Evolutionary conservation across 2,113 vertebrate genomes (phyloP).

Genomic region (Passer domesticus): DNA sequence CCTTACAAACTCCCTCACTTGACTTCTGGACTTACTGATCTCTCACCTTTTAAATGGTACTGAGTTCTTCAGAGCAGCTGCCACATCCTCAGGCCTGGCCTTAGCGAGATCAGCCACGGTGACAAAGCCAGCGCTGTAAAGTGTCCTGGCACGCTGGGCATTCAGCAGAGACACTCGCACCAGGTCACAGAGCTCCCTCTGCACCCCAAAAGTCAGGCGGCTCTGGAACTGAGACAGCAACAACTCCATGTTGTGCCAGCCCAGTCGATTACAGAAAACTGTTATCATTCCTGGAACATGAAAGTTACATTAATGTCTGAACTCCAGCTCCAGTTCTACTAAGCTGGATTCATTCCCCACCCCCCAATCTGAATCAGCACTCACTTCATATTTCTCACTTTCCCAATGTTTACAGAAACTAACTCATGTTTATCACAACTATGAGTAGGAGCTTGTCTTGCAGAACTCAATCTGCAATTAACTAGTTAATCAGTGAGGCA

Average conservation of each 20-base stretch:
- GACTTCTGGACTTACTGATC: background rate
- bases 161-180: slow-evolving; percentile 91
- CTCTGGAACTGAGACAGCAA: slow-evolving; percentile 96
- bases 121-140: slow-evolving; percentile 84
- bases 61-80: slow-evolving; percentile 85
- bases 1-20: background rate
- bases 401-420: background rate
- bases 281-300: slow-evolving; percentile 90
- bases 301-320: background rate
- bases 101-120: slow-evolving; percentile 91
- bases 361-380: background rate
- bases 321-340: background rate
- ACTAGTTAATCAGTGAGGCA: background rate
- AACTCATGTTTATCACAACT: background rate
- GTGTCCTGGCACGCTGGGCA: slow-evolving; percentile 84
- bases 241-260: slow-evolving; percentile 97
- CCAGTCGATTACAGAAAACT: slow-evolving; percentile 91
- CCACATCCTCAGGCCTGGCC: slow-evolving; percentile 79
- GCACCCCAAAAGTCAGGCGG: slow-evolving; percentile 91
- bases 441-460: background rate
- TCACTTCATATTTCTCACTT: background rate
- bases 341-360: background rate
- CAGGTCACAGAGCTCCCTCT: slow-evolving; percentile 93
- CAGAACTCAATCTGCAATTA: background rate
- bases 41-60: slow-evolving; percentile 93